Evolutionary conservation across 1,140 invertebrate genomes (phyloP).

Genomic region (Bombus waltoni): DNA sequence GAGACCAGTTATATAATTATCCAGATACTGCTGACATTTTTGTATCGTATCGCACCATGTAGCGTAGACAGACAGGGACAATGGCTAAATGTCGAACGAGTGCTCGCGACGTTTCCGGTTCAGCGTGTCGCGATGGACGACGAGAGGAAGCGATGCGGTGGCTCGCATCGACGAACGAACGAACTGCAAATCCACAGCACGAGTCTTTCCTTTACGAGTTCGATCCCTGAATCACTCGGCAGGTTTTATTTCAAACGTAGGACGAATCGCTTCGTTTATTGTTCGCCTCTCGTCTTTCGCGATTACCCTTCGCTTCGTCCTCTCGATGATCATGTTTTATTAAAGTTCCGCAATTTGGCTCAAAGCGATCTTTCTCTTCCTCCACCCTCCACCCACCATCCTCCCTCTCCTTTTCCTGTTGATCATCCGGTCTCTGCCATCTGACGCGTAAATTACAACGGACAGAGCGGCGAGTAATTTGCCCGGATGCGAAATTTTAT

Average conservation of each 20-base stretch:
- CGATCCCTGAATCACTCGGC: not conserved
- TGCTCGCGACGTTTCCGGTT: not conserved
- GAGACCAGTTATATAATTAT: slow-evolving; percentile 78
- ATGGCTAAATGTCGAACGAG: slow-evolving; percentile 6
- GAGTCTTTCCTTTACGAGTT: not conserved
- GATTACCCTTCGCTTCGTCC: not conserved
- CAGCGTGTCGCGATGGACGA: not conserved
- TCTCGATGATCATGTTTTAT: slow-evolving; percentile 25
- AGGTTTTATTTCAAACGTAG: not conserved
- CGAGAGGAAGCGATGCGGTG: too few relatives aligned
- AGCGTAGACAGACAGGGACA: not conserved
- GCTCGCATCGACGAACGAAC: not conserved
- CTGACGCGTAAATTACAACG: slow-evolving; percentile 41
- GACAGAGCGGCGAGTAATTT: slow-evolving; percentile 32
- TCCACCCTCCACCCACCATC: not conserved
- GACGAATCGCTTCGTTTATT: not conserved
- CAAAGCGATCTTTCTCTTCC: not conserved
- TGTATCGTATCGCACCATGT: slow-evolving; percentile 72
- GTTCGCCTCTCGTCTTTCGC: not conserved
- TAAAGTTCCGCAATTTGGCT: slow-evolving; percentile 37
- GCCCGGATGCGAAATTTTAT: slow-evolving; percentile 34
- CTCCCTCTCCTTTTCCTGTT: not conserved
- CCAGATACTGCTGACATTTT: slow-evolving; percentile 77
- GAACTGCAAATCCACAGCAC: not conserved
- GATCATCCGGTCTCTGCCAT: slow-evolving; percentile 23